Evolutionary conservation across 2,113 vertebrate species (phyloP), one percentile per base, ranked within the genome.

Genomic region (Ceyx cyanopectus): DNA sequence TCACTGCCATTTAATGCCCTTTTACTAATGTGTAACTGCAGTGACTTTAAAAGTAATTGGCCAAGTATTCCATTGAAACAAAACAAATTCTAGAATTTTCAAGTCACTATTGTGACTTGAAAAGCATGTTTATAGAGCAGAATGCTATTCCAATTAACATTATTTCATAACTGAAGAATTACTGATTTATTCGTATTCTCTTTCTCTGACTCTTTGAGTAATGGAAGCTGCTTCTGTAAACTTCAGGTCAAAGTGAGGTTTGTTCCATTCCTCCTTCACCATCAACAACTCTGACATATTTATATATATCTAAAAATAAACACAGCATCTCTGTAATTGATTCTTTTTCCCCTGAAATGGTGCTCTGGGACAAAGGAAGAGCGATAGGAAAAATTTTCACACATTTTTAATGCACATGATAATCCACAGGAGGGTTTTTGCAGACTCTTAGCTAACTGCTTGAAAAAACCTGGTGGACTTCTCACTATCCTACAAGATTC

Each of bases 161-260:
- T 53, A 40, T 83, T 95, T 94, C 58, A 87, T 85, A 92, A 89
- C 40, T 58, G 53, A 67, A 88, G 43, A 91, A 87, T 79, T 14
- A 51, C 12, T 53, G 6, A 43, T 95, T 46, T 84, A 51, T 63
- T 81, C 43, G 53, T 70, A 51, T 30, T 89, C 8, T 14, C 11
- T 27, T 67, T 78, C 34, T 45, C 12, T 70, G 43, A 70, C 21
- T 4, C 7, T 83, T 29, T 48, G 43, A 53, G 26, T 53, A 76
- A 46, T 21, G 53, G 50, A 84, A 76, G 23, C 27, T 81, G 41
- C 62, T 84, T 7, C 24, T 81, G 22, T 65, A 88, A 86, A 84
- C 37, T 13, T 54, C n/a, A 53, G 82, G 60, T 45, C 21, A 20
- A 87, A 78, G 37, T 17, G 19, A 61, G 67, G 16, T 46, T 68